Conservation (phyloP, 2,888 invertebrate species). For the Cerastis leucographa region DNA sequence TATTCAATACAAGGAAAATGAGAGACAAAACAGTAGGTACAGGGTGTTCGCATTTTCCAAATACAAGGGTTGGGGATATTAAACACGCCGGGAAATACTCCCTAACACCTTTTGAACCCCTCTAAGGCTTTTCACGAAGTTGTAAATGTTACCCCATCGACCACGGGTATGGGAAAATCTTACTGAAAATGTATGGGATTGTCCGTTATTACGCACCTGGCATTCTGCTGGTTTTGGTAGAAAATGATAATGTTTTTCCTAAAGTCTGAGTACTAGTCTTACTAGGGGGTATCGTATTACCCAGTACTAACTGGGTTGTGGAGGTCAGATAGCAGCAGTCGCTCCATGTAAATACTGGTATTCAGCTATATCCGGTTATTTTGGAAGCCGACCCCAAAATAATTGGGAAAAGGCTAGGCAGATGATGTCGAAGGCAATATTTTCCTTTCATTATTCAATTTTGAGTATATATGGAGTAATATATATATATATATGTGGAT, state of each 20-base stretch:
- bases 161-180: constrained; percentile 28
- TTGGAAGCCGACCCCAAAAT: too few relatives aligned
- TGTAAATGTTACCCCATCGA: constrained; percentile 51
- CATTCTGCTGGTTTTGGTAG: not conserved
- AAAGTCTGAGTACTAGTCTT: too few relatives aligned
- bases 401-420: too few relatives aligned
- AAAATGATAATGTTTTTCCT: not conserved
- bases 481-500: not conserved
- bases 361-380: too few relatives aligned
- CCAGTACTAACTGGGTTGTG: too few relatives aligned
- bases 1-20: constrained; percentile 27
- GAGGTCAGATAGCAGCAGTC: too few relatives aligned
- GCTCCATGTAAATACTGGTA: too few relatives aligned
- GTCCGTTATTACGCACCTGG: constrained; percentile 28
- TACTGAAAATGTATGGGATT: constrained; percentile 41
- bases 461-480: not conserved
- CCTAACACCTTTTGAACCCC: constrained; percentile 55
- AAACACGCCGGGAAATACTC: constrained; percentile 46
- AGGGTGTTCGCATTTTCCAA: constrained; percentile 26
- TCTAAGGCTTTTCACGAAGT: constrained; percentile 37
- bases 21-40: constrained; percentile 10
- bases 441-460: not conserved
- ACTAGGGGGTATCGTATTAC: too few relatives aligned
- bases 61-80: constrained; percentile 47
- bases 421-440: not conserved